Evolutionary conservation across 2,797 vertebrate species (phyloP).

Genomic region (Pipistrellus pygmaeus): DNA sequence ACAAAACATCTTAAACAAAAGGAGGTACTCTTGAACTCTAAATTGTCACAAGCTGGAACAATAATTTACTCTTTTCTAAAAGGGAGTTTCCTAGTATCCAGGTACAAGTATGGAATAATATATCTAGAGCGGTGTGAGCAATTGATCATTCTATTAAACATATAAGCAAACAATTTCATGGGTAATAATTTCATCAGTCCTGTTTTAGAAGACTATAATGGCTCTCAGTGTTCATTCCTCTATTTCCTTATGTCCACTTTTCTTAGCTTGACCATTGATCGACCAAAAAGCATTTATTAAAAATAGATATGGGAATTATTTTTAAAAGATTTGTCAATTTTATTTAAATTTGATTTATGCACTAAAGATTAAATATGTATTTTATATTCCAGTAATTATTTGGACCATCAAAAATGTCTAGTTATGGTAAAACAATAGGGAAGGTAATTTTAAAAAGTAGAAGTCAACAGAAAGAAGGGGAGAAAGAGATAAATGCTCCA

Average conservation of each 20-base stretch:
- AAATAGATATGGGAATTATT: not conserved
- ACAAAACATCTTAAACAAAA: not conserved
- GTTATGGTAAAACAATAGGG: not conserved
- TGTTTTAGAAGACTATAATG: not conserved
- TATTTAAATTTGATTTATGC: not conserved
- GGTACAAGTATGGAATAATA: not conserved
- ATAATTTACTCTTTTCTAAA: slow-evolving; percentile 15
- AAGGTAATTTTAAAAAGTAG: not conserved
- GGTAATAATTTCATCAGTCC: not conserved
- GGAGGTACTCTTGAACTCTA: not conserved
- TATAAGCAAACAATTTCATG: not conserved
- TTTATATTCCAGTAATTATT: not conserved
- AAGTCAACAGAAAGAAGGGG: not conserved
- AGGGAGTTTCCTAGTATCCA: not conserved
- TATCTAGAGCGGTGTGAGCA: not conserved
- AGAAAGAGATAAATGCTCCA: not conserved
- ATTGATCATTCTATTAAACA: not conserved
- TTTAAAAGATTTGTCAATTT: not conserved
- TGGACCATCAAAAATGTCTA: not conserved
- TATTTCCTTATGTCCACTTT: not conserved
- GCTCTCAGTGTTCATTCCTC: not conserved
- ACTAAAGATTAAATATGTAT: not conserved
- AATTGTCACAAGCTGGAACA: not conserved
- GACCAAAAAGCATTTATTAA: not conserved
- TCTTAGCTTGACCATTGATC: not conserved